phyloP scores from a whole-genome alignment of 1,140 invertebrate species.

The Samia ricini region DNA sequence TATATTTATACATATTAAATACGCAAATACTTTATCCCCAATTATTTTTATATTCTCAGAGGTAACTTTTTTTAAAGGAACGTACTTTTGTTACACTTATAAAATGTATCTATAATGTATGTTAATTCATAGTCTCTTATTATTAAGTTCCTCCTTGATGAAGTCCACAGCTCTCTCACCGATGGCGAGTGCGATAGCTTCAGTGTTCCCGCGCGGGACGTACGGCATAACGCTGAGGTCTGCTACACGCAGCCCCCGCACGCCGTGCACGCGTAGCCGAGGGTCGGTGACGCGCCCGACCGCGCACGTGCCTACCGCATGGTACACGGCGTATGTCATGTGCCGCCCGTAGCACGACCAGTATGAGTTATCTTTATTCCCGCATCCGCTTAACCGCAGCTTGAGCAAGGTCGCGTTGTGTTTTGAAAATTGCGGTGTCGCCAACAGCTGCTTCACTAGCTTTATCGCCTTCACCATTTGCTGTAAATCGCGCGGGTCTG shows the following conservation, averaged over 20 bases:
- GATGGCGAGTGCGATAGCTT: slow-evolving; percentile 53
- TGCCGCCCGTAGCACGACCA: slow-evolving; percentile 68
- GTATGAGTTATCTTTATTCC: slow-evolving; percentile 38
- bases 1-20: too few relatives aligned
- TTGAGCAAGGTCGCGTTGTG: slow-evolving; percentile 31
- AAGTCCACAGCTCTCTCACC: slow-evolving; percentile 81
- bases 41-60: too few relatives aligned
- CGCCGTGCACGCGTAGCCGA: slow-evolving; percentile 57
- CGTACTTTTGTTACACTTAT: too few relatives aligned
- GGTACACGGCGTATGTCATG: slow-evolving; percentile 70
- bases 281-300: slow-evolving; percentile 42
- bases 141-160: slow-evolving; percentile 43
- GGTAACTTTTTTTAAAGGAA: too few relatives aligned
- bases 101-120: too few relatives aligned
- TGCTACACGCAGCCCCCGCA: slow-evolving; percentile 62
- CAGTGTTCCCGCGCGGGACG: slow-evolving; percentile 58
- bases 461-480: slow-evolving; percentile 79
- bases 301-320: slow-evolving; percentile 57
- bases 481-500: slow-evolving; percentile 79
- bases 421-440: slow-evolving; percentile 75
- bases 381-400: slow-evolving; percentile 31
- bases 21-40: too few relatives aligned
- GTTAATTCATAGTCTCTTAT: too few relatives aligned
- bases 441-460: slow-evolving; percentile 74
- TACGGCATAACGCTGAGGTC: slow-evolving; percentile 66